These are phyloP conservation scores for Neomorphus geoffroyi DNA, from an alignment of 2,797 vertebrate genomes.

Conservation along the genomic window DNA sequence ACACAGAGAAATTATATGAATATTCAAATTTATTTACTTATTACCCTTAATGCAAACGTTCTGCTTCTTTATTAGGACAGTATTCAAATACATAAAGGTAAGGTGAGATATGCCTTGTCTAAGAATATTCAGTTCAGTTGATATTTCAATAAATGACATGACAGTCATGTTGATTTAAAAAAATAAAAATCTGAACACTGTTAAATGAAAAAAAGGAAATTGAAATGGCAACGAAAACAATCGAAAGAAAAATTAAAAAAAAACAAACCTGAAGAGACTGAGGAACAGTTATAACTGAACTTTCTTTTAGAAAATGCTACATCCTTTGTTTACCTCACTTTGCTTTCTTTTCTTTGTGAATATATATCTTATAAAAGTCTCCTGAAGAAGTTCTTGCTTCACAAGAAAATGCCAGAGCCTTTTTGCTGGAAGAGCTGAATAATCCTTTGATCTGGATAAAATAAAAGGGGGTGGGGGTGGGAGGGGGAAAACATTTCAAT, in stretches of 20 bases:
- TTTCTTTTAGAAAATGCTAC: neutral
- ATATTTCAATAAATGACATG: neutral
- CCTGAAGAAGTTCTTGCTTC: slow-evolving; percentile 96
- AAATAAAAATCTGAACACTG: neutral
- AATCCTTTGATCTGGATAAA: slow-evolving; percentile 87
- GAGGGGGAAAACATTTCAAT: neutral
- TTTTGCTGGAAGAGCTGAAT: slow-evolving; percentile 90
- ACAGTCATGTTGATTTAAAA: neutral
- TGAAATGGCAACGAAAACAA: neutral
- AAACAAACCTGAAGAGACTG: neutral
- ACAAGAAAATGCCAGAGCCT: slow-evolving; percentile 97
- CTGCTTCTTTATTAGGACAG: neutral
- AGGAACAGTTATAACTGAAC: neutral
- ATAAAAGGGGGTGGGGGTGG: neutral
- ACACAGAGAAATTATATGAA: neutral
- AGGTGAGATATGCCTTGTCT: neutral
- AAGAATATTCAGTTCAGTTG: neutral
- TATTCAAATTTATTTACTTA: neutral
- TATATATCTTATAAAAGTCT: slow-evolving; percentile 94
- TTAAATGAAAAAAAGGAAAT: neutral
- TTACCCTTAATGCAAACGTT: neutral
- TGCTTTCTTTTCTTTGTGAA: slow-evolving; percentile 99
- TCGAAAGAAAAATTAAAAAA: slow-evolving; percentile 10
- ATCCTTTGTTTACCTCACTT: slow-evolving; percentile 87
- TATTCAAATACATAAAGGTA: neutral